phyloP scores from a whole-genome alignment of 1,140 invertebrate species.

The Aleiodes sp. region DNA sequence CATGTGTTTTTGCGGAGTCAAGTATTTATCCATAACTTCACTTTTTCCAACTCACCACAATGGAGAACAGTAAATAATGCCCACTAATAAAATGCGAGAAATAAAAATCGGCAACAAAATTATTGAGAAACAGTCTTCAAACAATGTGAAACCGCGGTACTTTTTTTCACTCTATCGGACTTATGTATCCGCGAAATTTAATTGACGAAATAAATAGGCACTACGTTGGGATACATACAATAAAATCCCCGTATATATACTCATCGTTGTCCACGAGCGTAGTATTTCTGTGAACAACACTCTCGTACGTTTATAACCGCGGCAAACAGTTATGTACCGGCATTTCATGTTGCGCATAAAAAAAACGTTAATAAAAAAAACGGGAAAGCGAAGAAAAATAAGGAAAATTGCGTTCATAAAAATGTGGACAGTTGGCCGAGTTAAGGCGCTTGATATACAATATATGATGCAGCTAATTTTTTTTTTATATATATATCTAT shows the following conservation, averaged over 20 bases:
- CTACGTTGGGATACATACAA: neutral
- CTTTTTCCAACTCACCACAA: no score
- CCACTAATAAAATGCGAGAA: no score
- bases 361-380: no score
- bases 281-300: neutral
- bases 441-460: neutral
- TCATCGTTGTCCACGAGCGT: slow-evolving; percentile 23
- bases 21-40: no score
- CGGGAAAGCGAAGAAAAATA: neutral
- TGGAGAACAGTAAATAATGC: no score
- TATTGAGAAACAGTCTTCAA: no score
- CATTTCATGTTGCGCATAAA: neutral
- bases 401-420: neutral
- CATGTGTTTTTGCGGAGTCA: no score
- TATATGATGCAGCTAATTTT: slow-evolving; percentile 1
- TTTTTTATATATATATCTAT: no score
- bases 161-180: no score
- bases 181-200: slow-evolving; percentile 31
- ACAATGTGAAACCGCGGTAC: no score
- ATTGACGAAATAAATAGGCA: slow-evolving; percentile 37
- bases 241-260: neutral
- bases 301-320: neutral
- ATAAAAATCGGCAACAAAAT: no score
- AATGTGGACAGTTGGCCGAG: no score
- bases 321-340: neutral